These are phyloP conservation scores for Pelecanus crispus DNA, from an alignment of 2,113 vertebrate species.

Conservation along the genomic window DNA sequence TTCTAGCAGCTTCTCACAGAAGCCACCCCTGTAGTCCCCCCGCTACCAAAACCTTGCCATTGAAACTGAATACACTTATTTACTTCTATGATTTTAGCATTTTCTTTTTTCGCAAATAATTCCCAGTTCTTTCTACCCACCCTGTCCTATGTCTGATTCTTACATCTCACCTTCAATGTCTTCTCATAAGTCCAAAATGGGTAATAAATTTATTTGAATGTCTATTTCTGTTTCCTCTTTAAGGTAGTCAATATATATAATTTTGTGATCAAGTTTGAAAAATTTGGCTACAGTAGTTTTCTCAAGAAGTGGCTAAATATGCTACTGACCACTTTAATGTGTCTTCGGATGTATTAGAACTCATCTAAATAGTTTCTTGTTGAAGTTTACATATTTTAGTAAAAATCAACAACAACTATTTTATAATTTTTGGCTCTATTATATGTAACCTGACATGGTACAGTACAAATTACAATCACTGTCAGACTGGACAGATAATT, in stretches of 20 bases:
- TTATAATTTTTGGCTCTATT: background rate
- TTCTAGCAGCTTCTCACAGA: background rate
- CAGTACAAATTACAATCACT: background rate
- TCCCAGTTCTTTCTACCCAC: background rate
- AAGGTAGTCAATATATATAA: background rate
- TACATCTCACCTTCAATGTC: background rate
- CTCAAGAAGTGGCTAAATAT: background rate
- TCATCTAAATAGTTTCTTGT: background rate
- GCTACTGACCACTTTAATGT: background rate
- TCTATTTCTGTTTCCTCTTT: background rate
- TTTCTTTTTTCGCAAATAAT: background rate
- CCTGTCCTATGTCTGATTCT: background rate
- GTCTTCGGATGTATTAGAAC: background rate
- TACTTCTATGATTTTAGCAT: background rate
- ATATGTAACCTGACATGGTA: background rate
- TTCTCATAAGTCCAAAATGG: background rate
- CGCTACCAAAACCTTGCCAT: background rate
- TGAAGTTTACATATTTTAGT: background rate
- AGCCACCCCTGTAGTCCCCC: background rate
- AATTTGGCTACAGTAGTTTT: background rate
- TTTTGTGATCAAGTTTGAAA: background rate
- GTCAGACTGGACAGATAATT: background rate
- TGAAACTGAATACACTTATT: background rate
- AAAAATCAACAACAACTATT: background rate
- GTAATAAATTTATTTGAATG: background rate